These are phyloP conservation scores for Drosophila kepulauana DNA, from an alignment of 1,140 invertebrate genomes.

Conservation along the genomic window DNA sequence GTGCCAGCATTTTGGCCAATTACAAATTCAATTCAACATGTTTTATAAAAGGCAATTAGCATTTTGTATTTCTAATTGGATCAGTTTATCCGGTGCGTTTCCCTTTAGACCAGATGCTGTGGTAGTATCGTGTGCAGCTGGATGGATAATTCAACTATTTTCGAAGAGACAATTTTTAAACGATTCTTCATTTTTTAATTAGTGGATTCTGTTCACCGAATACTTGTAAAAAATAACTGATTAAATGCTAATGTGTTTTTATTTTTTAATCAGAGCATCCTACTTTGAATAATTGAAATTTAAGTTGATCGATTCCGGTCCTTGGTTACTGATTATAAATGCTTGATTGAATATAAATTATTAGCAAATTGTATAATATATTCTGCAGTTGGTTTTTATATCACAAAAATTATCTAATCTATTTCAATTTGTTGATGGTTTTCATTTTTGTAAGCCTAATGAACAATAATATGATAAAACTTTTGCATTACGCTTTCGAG, in stretches of 20 bases:
- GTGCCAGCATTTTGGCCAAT: slow-evolving; percentile 60
- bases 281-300: too few species aligned
- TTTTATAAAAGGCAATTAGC: slow-evolving; percentile 76
- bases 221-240: too few species aligned
- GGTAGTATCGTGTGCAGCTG: slow-evolving; percentile 40
- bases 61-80: slow-evolving; percentile 71
- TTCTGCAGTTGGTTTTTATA: not conserved
- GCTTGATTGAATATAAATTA: too few species aligned
- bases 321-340: too few species aligned
- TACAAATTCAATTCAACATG: slow-evolving; percentile 74
- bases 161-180: slow-evolving; percentile 14
- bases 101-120: not conserved
- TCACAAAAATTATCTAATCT: slow-evolving; percentile 1
- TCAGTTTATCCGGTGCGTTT: slow-evolving; percentile 33
- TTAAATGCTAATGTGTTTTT: too few species aligned
- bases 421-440: not conserved
- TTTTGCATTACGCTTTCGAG: slow-evolving; percentile 6
- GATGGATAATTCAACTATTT: slow-evolving; percentile 62
- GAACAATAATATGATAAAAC: slow-evolving; percentile 32
- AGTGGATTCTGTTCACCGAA: too few species aligned
- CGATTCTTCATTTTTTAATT: not conserved
- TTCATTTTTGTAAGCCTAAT: slow-evolving; percentile 29
- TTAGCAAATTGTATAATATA: too few species aligned
- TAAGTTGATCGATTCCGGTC: too few species aligned
- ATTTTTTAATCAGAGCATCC: too few species aligned